These are phyloP conservation scores for Thalassarche chlororhynchos DNA, from an alignment of 2,113 vertebrate genomes.

Conservation along the genomic window DNA sequence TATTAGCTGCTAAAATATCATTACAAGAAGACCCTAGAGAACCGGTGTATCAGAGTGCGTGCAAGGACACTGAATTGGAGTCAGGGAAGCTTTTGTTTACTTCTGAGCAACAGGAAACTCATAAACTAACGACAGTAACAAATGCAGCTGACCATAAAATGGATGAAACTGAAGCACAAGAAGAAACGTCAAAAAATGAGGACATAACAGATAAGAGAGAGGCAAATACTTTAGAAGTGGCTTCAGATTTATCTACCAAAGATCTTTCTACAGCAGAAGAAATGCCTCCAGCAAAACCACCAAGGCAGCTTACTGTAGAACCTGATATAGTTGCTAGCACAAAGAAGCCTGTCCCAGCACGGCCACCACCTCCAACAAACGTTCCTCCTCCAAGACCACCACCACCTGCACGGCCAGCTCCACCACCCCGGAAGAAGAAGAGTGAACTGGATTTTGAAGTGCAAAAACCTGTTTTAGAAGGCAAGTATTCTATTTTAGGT, in stretches of 20 bases:
- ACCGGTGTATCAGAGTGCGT: background rate
- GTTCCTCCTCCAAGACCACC: conserved; percentile 91
- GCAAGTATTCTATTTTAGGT: conserved; percentile 68
- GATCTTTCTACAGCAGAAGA: conserved; percentile 74
- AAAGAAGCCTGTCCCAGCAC: conserved; percentile 89
- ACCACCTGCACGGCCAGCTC: conserved; percentile 86
- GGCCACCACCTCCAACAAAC: conserved; percentile 87
- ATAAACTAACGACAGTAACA: conserved; percentile 24
- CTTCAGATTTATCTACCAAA: conserved; percentile 66
- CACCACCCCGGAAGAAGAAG: conserved; percentile 90
- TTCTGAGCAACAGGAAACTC: conserved; percentile 53
- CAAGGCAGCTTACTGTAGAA: conserved; percentile 88
- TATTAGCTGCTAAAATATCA: conserved; percentile 50
- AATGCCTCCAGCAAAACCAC: conserved; percentile 85
- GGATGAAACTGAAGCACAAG: conserved; percentile 32
- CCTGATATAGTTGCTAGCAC: conserved; percentile 98
- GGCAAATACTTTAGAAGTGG: conserved; percentile 75
- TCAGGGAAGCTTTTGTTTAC: conserved; percentile 21
- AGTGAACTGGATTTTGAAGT: conserved; percentile 81
- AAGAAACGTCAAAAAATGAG: background rate
- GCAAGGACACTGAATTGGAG: conserved; percentile 47
- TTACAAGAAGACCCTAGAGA: conserved; percentile 52
- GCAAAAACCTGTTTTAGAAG: conserved; percentile 85
- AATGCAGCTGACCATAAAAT: conserved; percentile 31
- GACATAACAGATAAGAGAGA: conserved; percentile 66